Conservation (phyloP, 1,140 invertebrate genomes). For the honey bee (Apis mellifera) region Amel_HAv3.1 CM009934.2:10729501-10730000, state of each 20-base stretch:
- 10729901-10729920: slow-evolving; percentile 50
- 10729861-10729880: slow-evolving; percentile 50
- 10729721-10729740: no score
- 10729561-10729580: slow-evolving; percentile 19
- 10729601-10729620: not conserved
- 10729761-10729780: slow-evolving; percentile 5
- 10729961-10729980: slow-evolving; percentile 68
- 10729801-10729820: slow-evolving; percentile 58
- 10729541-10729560: slow-evolving; percentile 23
- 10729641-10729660: not conserved
- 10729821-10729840: slow-evolving; percentile 54
- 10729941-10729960: slow-evolving; percentile 71
- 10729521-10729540: slow-evolving; percentile 39
- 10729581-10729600: slow-evolving; percentile 13
- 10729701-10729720: not conserved
- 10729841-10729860: slow-evolving; percentile 59
- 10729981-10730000: slow-evolving; percentile 75
- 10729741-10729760: no score
- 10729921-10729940: slow-evolving; percentile 64
- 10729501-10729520: slow-evolving; percentile 57
- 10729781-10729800: slow-evolving; percentile 49
- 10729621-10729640: slow-evolving; percentile 21
- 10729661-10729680: not conserved
- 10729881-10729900: slow-evolving; percentile 65
- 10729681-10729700: not conserved